phyloP scores from a whole-genome alignment of 2,797 vertebrate species.

The Sorex maritimensis region DNA sequence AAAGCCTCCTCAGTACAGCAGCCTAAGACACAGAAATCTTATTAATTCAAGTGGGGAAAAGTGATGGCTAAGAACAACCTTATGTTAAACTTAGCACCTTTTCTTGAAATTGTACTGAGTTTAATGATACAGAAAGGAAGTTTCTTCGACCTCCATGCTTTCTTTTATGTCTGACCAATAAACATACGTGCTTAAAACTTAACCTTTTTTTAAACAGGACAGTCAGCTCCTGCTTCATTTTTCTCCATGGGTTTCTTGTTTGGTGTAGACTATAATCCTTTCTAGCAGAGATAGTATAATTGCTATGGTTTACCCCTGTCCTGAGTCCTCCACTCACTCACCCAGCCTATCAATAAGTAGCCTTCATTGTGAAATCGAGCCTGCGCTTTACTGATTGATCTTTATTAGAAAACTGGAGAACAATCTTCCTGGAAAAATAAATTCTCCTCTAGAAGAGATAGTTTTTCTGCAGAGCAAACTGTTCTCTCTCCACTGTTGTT shows the following conservation, averaged over 20 bases:
- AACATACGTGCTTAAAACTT: neutral
- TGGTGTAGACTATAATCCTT: neutral
- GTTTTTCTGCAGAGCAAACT: conserved; percentile 45
- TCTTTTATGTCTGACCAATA: neutral
- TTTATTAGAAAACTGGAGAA: neutral
- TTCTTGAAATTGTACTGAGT: conserved; percentile 25
- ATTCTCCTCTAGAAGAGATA: conserved; percentile 22
- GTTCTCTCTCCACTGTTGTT: conserved; percentile 42
- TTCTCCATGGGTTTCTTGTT: neutral
- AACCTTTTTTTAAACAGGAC: neutral
- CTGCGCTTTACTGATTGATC: neutral
- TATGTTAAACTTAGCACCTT: neutral
- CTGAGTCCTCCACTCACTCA: neutral
- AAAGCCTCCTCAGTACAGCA: neutral
- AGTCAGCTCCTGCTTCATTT: neutral
- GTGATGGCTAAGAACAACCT: neutral
- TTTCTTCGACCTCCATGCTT: neutral
- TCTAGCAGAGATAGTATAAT: neutral
- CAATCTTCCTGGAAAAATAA: neutral
- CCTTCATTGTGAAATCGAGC: conserved; percentile 1
- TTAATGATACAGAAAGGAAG: neutral
- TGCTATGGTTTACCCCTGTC: neutral
- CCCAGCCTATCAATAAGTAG: neutral
- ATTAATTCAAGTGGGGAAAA: neutral
- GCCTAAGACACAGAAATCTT: neutral